phyloP scores from a whole-genome alignment of 1,140 invertebrate species.

The Drosophila lacteicornis region DNA sequence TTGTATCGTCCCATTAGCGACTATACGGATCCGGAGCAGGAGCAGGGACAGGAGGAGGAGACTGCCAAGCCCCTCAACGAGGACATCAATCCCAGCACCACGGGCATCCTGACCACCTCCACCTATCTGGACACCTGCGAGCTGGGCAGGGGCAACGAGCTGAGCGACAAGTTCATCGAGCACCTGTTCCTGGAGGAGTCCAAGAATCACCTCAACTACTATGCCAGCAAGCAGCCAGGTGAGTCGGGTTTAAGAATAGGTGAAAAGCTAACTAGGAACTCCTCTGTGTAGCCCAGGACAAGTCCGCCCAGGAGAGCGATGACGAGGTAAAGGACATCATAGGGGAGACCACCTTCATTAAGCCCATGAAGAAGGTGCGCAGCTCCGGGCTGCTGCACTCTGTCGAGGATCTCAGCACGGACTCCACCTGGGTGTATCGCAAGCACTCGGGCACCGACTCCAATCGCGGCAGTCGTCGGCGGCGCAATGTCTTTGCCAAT shows the following conservation, averaged over 20 bases:
- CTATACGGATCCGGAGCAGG: constrained; percentile 39
- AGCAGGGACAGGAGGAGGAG: constrained; percentile 49
- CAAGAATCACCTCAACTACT: constrained; percentile 81
- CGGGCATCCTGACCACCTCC: constrained; percentile 78
- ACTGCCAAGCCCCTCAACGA: constrained; percentile 63
- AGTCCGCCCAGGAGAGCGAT: constrained; percentile 85
- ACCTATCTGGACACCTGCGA: constrained; percentile 81
- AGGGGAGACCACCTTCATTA: constrained; percentile 86
- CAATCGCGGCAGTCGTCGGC: constrained; percentile 79
- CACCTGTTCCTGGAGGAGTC: constrained; percentile 82
- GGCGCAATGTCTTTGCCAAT: constrained; percentile 77
- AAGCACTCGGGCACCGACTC: constrained; percentile 85
- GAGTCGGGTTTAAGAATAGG: not conserved
- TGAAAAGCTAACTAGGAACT: not conserved
- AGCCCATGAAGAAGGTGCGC: constrained; percentile 87
- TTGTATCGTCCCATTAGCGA: constrained; percentile 88
- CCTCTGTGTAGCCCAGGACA: constrained; percentile 56
- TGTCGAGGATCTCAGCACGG: constrained; percentile 90
- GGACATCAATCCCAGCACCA: constrained; percentile 74
- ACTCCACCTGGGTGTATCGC: constrained; percentile 91
- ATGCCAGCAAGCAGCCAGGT: constrained; percentile 71
- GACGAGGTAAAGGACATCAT: constrained; percentile 87
- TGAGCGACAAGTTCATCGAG: constrained; percentile 82
- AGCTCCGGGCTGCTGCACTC: constrained; percentile 90
- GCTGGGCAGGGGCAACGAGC: constrained; percentile 43